Evolutionary conservation across 2,888 invertebrate species (phyloP).

Genomic region (Prosopocoilus inquinatus): DNA sequence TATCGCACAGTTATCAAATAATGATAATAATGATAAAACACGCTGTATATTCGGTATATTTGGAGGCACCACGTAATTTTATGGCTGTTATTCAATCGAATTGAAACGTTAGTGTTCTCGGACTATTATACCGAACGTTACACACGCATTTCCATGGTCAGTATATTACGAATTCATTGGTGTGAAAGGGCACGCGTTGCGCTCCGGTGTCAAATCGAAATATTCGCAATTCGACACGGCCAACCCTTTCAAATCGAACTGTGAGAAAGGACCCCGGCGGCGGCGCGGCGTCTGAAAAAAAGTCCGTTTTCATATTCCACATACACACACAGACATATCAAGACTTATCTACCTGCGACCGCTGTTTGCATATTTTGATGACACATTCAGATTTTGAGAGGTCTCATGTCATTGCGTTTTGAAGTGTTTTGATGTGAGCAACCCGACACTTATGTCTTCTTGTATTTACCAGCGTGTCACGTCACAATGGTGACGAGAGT

Average conservation of each 20-base stretch:
- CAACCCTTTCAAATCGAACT: conserved; percentile 29
- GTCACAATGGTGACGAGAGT: conserved; percentile 21
- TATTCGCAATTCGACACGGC: conserved; percentile 33
- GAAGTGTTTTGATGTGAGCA: conserved; percentile 31
- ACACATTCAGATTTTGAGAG: conserved; percentile 27
- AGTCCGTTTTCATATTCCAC: background rate
- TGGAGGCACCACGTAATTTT: no score
- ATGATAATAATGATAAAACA: no score
- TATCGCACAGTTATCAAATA: no score
- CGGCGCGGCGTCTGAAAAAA: background rate
- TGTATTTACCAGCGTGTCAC: conserved; percentile 22
- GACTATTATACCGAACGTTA: background rate
- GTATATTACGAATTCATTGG: conserved; percentile 32
- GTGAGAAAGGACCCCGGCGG: conserved; percentile 16
- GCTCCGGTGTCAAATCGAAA: conserved; percentile 28
- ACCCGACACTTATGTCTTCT: conserved; percentile 30
- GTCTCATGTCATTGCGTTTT: conserved; percentile 24
- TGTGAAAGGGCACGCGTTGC: conserved; percentile 30
- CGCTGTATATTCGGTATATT: no score
- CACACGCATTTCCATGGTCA: conserved; percentile 27
- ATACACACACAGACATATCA: no score
- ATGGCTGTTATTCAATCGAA: no score
- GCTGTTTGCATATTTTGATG: conserved; percentile 6
- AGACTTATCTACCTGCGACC: conserved; percentile 4
- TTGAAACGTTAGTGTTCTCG: no score